Evolutionary conservation across 2,888 invertebrate species (phyloP), one percentile per base, ranked within the genome.

Genomic region (Platynereis dumerilii): DNA sequence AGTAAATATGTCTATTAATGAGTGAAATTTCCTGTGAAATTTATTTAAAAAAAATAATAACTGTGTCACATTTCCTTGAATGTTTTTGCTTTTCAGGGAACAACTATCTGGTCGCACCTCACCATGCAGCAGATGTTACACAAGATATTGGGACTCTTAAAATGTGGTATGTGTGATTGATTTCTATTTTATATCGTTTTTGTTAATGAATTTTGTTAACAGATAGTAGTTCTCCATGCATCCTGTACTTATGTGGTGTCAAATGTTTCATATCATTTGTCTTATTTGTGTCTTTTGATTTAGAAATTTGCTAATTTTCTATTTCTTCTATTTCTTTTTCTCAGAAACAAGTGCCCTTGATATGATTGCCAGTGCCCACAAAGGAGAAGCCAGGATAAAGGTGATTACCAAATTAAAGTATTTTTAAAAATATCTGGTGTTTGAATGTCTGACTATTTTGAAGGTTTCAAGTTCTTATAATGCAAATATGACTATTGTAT

Each of bases 341-440:
- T 44, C 68, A 78, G 78, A 73, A 57, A 66, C 69, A 66, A 73
- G 77, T 55, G 74, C 76, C 7, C 66, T 78, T 48, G 77, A 79
- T 59, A 65, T 70, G 53, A 59, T 78, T 52, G 70, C 71, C n/a
- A 69, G 74, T 61, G 75, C 78, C 45, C 67, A 73, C 3, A 67
- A 61, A 7, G 67, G 63, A 57, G 59, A 65, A 65, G 24, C 28
- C 17, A 28, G 52, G 24, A 29, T 64, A 24, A 64, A 58, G 58
- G 64, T 58, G 53, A 12, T n/a, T n/a, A n/a, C n/a, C n/a, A n/a
- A n/a, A n/a, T n/a, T n/a, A n/a, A n/a, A n/a, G n/a, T n/a, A n/a
- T n/a, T n/a, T n/a, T n/a, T n/a, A n/a, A n/a, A n/a, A n/a, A n/a
- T n/a, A n/a, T n/a, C n/a, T n/a, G n/a, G n/a, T n/a, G n/a, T n/a